phyloP scores from a whole-genome alignment of 1,140 invertebrate genomes.

The Stenopsyche tienmushanensis region DNA sequence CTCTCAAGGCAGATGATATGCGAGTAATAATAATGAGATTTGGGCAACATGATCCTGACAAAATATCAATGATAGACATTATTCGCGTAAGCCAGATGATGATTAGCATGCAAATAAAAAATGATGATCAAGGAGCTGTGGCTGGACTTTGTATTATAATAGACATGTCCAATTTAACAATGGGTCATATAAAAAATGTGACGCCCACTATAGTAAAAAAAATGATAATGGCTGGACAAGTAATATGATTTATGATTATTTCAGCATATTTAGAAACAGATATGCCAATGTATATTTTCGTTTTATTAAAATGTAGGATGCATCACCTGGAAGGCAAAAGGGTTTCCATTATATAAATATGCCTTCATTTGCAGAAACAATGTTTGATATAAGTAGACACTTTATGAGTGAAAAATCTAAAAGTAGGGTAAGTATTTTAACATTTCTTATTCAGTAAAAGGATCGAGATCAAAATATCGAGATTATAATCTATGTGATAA shows the following conservation, averaged over 20 bases:
- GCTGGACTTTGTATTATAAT: not conserved
- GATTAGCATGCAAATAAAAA: not conserved
- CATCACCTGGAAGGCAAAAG: slow-evolving; percentile 49
- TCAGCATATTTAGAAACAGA: no score
- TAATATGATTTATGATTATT: no score
- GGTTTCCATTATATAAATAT: slow-evolving; percentile 51
- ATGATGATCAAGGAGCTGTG: not conserved
- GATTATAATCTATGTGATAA: no score
- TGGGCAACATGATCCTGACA: slow-evolving; percentile 49
- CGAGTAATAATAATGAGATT: slow-evolving; percentile 54
- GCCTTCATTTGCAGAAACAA: slow-evolving; percentile 47
- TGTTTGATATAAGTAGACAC: slow-evolving; percentile 51
- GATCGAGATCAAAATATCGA: no score
- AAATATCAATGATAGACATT: slow-evolving; percentile 45
- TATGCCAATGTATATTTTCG: not conserved
- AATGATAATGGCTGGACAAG: not conserved
- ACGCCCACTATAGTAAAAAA: not conserved
- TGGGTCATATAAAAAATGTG: not conserved
- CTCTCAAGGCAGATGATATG: slow-evolving; percentile 48
- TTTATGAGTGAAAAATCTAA: slow-evolving; percentile 43
- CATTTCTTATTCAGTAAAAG: not conserved
- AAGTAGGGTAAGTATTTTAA: slow-evolving; percentile 5
- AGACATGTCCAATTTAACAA: not conserved
- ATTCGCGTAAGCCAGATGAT: slow-evolving; percentile 45
- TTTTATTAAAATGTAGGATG: slow-evolving; percentile 38